Conservation (phyloP, 2,113 vertebrate species). For the Oryzias javanicus region DNA sequence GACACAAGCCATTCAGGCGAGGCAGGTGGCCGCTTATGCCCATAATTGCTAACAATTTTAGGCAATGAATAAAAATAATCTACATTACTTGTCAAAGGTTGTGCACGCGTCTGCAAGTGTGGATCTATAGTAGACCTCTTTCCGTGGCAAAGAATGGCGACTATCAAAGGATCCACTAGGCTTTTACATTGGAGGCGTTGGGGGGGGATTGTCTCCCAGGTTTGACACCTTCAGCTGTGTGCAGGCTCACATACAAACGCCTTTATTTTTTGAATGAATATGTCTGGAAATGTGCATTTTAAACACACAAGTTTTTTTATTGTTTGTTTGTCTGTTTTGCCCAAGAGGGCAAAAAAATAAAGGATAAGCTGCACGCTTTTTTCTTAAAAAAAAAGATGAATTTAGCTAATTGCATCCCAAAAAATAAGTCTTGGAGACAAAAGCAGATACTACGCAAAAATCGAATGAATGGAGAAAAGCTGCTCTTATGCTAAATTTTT, state of each 20-base stretch:
- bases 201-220: constrained; percentile 81
- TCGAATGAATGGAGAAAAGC: background rate
- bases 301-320: no score
- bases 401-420: no score
- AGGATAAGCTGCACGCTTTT: no score
- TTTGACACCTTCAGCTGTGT: constrained; percentile 67
- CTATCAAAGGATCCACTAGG: constrained; percentile 93
- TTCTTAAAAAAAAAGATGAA: no score
- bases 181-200: constrained; percentile 87
- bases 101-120: constrained; percentile 97
- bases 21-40: constrained; percentile 99
- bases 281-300: no score
- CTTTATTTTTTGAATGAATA: constrained; percentile 5
- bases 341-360: no score
- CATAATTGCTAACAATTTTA: constrained; percentile 99
- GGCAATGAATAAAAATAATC: constrained; percentile 99
- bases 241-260: constrained; percentile 30
- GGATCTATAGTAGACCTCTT: constrained; percentile 99
- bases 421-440: background rate
- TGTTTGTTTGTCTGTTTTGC: no score
- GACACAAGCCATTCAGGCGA: constrained; percentile 98
- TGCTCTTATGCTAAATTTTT: no score
- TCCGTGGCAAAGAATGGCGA: constrained; percentile 96
- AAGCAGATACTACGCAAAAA: constrained; percentile 13
- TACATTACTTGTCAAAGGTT: constrained; percentile 99